Percentiles rank a stretch among this genome's conserved stretches.
Conservation (phyloP, 2,888 invertebrate species). For the Gymnocheta viridis region DNA sequence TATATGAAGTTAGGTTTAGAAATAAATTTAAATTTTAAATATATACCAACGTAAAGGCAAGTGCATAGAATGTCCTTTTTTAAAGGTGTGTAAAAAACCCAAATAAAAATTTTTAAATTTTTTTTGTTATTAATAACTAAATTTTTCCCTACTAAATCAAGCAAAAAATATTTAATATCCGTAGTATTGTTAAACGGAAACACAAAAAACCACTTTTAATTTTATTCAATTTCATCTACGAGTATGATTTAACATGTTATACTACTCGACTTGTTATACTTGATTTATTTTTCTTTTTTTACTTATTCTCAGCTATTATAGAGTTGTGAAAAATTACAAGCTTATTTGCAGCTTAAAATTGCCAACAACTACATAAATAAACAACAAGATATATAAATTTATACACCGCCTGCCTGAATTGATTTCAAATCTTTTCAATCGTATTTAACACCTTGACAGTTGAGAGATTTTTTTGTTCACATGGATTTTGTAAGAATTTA, state of each 20-base stretch:
- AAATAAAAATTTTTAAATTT: no score
- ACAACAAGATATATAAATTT: not conserved
- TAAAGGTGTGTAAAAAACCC: no score
- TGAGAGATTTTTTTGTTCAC: not conserved
- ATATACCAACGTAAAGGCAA: no score
- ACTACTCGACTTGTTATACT: not conserved
- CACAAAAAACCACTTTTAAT: not conserved
- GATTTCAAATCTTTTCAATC: not conserved
- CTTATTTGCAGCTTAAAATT: not conserved
- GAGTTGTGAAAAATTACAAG: not conserved
- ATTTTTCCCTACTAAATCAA: no score
- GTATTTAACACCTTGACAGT: not conserved
- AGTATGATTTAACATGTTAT: not conserved
- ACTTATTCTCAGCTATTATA: not conserved
- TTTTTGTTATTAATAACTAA: no score
- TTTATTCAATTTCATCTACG: not conserved
- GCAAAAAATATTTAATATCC: no score
- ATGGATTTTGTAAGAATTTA: not conserved
- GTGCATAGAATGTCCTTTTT: no score
- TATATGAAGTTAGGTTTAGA: no score
- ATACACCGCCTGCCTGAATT: no score
- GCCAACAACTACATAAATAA: not conserved
- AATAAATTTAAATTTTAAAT: no score
- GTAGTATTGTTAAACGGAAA: no score
- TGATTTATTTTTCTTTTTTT: not conserved